A percentile compares a stretch with the other conserved stretches of the same genome.
phyloP scores from a whole-genome alignment of 1,140 invertebrate species.

The Euglossa dilemma region DNA sequence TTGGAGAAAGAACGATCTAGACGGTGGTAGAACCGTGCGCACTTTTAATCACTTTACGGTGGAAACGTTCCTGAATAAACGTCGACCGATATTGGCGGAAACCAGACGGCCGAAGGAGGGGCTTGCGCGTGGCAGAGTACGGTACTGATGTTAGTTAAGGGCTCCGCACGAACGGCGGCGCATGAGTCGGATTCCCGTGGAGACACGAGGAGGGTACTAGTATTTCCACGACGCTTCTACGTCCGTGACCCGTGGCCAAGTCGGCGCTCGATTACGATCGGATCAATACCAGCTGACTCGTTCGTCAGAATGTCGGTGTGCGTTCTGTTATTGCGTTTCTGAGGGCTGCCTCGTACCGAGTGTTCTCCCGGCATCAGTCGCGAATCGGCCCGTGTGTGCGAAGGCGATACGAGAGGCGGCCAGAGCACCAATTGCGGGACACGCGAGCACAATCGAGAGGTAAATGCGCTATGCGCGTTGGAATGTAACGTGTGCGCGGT shows the following conservation, averaged over 20 bases:
- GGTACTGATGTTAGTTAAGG: conserved; percentile 34
- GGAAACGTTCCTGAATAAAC: not conserved
- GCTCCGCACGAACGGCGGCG: conserved; percentile 44
- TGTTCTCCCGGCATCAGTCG: conserved; percentile 14
- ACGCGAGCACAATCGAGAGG: not conserved
- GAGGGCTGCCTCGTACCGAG: conserved; percentile 3
- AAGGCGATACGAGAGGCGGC: not conserved
- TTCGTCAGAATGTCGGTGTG: conserved; percentile 50
- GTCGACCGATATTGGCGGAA: conserved; percentile 2
- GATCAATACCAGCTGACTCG: conserved; percentile 72
- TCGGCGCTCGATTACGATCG: conserved; percentile 36
- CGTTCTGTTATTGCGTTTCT: conserved; percentile 20
- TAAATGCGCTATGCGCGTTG: conserved; percentile 31
- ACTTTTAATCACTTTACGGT: not conserved
- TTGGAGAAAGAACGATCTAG: not conserved
- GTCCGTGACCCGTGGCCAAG: conserved; percentile 32
- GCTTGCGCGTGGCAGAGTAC: not conserved
- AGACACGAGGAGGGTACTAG: not conserved
- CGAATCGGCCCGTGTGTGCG: not conserved
- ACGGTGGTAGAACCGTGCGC: not conserved
- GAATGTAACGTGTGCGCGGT: conserved; percentile 4
- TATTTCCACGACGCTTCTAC: conserved; percentile 20
- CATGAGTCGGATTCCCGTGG: conserved; percentile 26
- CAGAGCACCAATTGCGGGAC: no score
- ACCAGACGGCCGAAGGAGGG: not conserved